Evolutionary conservation across 2,888 invertebrate genomes (phyloP).

Genomic region (Mythimna albipuncta): DNA sequence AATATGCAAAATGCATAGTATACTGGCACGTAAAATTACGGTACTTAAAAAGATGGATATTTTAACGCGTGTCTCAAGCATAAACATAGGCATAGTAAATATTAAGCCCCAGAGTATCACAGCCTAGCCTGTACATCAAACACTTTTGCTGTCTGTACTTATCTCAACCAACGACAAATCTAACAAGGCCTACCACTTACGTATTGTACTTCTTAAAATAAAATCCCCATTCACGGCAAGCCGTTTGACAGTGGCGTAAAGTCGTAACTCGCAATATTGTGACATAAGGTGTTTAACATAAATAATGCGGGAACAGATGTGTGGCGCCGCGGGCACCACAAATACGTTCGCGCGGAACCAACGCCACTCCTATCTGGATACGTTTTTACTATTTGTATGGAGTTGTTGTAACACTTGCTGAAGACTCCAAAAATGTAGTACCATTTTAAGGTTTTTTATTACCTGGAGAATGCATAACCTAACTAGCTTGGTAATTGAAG

Average conservation of each 20-base stretch:
- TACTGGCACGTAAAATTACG: too few species aligned
- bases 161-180: background rate
- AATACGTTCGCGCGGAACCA: slow-evolving; percentile 84
- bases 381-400: slow-evolving; percentile 72
- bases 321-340: slow-evolving; percentile 87
- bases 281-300: slow-evolving; percentile 91
- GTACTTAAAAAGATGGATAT: too few species aligned
- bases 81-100: too few species aligned
- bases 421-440: background rate
- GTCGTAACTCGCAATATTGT: slow-evolving; percentile 89
- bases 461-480: background rate
- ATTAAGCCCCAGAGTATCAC: background rate
- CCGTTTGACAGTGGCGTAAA: slow-evolving; percentile 80
- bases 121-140: background rate
- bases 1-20: too few species aligned
- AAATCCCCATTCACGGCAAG: slow-evolving; percentile 77
- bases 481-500: background rate
- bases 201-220: slow-evolving; percentile 76
- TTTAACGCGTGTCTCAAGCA: too few species aligned
- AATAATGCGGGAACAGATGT: slow-evolving; percentile 89
- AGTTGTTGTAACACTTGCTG: slow-evolving; percentile 69
- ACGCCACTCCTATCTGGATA: slow-evolving; percentile 75
- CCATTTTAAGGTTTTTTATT: background rate
- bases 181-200: slow-evolving; percentile 19
- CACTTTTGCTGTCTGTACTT: slow-evolving; percentile 4